Evolutionary conservation across 2,797 vertebrate genomes (phyloP).

Genomic region (Cottoperca gobio): DNA sequence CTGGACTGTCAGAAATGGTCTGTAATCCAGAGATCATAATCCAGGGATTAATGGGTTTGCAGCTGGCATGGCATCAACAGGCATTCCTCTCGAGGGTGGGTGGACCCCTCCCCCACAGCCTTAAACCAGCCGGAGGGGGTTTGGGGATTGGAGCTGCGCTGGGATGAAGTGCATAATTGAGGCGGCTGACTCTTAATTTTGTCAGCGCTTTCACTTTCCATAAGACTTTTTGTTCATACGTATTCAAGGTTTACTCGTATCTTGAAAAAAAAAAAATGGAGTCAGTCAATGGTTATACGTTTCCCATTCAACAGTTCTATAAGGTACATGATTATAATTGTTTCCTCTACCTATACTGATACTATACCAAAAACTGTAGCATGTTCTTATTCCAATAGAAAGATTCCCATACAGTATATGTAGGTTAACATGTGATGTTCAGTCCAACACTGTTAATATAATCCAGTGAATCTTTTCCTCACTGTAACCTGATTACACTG

Average conservation of each 20-base stretch:
- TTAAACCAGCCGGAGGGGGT: slow-evolving; percentile 52
- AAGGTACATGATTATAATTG: not conserved
- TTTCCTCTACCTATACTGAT: not conserved
- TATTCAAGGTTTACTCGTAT: not conserved
- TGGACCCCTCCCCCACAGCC: slow-evolving; percentile 64
- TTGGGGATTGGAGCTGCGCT: slow-evolving; percentile 49
- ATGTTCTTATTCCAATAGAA: not conserved
- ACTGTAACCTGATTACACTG: slow-evolving; percentile 72
- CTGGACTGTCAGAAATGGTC: slow-evolving; percentile 71
- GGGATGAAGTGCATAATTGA: slow-evolving; percentile 30
- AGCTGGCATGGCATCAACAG: slow-evolving; percentile 78
- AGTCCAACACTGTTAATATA: slow-evolving; percentile 69
- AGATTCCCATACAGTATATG: slow-evolving; percentile 33
- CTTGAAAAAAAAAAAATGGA: not conserved
- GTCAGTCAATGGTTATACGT: not conserved
- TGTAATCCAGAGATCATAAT: slow-evolving; percentile 86
- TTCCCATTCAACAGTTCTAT: not conserved
- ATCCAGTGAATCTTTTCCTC: slow-evolving; percentile 67
- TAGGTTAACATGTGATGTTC: slow-evolving; percentile 62
- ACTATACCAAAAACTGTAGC: not conserved
- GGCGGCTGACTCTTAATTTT: slow-evolving; percentile 39
- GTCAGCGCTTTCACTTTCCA: slow-evolving; percentile 40
- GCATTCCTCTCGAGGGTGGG: slow-evolving; percentile 58
- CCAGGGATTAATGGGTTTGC: slow-evolving; percentile 86
- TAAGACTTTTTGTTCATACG: slow-evolving; percentile 5